phyloP scores from a whole-genome alignment of 1,140 invertebrate species.

The Polypedilum vanderplanki region DNA sequence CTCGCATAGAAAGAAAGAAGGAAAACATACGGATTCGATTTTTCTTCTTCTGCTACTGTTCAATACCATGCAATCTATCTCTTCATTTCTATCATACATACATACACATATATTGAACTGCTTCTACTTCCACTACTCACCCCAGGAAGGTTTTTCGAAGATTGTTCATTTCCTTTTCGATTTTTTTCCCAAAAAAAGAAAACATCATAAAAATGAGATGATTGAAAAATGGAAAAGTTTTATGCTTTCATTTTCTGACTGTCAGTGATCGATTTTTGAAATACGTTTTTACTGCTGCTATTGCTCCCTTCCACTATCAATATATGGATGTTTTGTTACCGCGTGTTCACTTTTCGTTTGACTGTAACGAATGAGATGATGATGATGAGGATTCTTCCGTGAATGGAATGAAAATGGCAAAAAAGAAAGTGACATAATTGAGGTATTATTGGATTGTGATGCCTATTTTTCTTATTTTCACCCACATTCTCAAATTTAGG shows the following conservation, averaged over 20 bases:
- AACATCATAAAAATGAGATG: slow-evolving; percentile 27
- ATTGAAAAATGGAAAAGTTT: slow-evolving; percentile 28
- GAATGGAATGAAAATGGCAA: neutral
- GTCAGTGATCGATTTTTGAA: slow-evolving; percentile 17
- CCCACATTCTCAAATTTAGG: no score
- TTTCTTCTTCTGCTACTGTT: neutral
- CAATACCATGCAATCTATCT: neutral
- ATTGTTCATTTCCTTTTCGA: slow-evolving; percentile 22
- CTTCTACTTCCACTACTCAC: neutral
- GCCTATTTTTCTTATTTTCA: neutral
- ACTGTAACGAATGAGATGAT: neutral
- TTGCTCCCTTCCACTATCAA: neutral
- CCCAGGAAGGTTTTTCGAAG: neutral
- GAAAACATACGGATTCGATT: slow-evolving; percentile 21
- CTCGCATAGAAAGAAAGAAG: neutral
- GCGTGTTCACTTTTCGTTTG: neutral
- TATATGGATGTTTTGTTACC: neutral
- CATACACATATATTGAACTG: no score
- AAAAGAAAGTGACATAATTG: slow-evolving; percentile 19
- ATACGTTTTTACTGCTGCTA: neutral
- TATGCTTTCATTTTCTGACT: slow-evolving; percentile 14
- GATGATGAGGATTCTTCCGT: neutral
- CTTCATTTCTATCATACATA: neutral
- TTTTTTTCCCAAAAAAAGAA: neutral
- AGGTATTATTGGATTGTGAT: slow-evolving; percentile 25